A percentile compares a stretch with the other conserved stretches of the same genome.
Evolutionary conservation across 2,888 invertebrate genomes (phyloP).

Genomic region (Limnephilus auricula): DNA sequence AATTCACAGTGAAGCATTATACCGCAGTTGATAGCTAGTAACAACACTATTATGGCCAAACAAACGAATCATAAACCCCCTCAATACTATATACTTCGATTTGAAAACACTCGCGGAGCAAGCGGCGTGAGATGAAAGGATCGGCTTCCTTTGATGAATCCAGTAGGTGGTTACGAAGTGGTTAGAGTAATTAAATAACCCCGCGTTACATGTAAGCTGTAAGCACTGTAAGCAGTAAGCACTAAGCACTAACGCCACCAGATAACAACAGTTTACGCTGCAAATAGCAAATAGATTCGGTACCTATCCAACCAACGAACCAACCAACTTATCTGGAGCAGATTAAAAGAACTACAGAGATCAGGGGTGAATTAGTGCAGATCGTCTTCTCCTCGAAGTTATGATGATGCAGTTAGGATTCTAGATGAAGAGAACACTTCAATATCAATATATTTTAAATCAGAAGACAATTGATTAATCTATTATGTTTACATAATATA

Average conservation of each 20-base stretch:
- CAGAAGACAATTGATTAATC: too few species aligned
- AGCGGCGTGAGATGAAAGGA: conserved; percentile 39
- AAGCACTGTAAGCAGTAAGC: not conserved
- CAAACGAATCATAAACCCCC: conserved; percentile 6
- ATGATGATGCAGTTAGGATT: not conserved
- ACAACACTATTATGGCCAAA: conserved; percentile 17
- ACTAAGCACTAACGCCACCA: not conserved
- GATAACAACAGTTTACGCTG: conserved; percentile 14
- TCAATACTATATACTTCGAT: conserved; percentile 6
- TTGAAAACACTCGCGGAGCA: not conserved
- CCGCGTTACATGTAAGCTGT: not conserved
- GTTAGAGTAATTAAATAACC: conserved; percentile 32
- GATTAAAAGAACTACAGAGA: conserved; percentile 15
- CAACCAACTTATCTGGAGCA: conserved; percentile 22
- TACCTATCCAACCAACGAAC: not conserved
- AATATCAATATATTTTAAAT: too few species aligned
- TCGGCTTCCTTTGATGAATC: conserved; percentile 38
- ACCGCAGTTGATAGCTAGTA: not conserved
- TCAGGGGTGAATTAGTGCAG: not conserved
- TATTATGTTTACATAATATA: too few species aligned
- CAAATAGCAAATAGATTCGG: conserved; percentile 28
- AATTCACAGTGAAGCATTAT: not conserved
- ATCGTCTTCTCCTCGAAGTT: not conserved
- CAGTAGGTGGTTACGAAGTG: conserved; percentile 33
- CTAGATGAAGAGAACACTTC: not conserved